Evolutionary conservation across 2,888 invertebrate genomes (phyloP).

Genomic region (Bimastos eiseni): DNA sequence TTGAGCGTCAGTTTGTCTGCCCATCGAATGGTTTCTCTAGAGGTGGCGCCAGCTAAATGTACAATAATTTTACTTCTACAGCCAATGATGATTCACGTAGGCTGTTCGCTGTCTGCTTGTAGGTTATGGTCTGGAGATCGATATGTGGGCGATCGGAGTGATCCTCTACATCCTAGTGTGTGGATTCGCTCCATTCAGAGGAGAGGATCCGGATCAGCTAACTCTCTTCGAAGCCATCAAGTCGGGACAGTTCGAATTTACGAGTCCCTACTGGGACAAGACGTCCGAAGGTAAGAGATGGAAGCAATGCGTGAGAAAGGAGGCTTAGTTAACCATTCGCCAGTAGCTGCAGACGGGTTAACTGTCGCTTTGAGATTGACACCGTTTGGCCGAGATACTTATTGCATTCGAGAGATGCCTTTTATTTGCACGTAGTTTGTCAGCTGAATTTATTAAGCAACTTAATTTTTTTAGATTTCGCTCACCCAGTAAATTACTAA

Average conservation of each 20-base stretch:
- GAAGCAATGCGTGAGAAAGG: too few relatives aligned
- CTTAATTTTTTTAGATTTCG: too few relatives aligned
- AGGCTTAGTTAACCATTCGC: neutral
- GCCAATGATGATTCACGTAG: too few relatives aligned
- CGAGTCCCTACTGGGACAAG: constrained; percentile 62
- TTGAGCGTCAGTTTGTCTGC: too few relatives aligned
- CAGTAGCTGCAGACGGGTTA: neutral
- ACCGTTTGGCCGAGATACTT: too few relatives aligned
- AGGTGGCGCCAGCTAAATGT: neutral
- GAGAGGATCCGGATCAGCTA: constrained; percentile 62
- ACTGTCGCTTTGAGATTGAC: neutral
- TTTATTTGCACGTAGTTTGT: too few relatives aligned
- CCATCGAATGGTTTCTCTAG: too few relatives aligned
- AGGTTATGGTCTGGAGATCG: constrained; percentile 65
- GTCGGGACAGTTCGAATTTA: constrained; percentile 62
- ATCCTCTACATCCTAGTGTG: constrained; percentile 65
- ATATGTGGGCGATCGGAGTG: constrained; percentile 66
- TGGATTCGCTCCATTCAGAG: constrained; percentile 66
- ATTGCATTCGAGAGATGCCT: too few relatives aligned
- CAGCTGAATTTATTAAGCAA: too few relatives aligned
- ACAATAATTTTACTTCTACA: too few relatives aligned
- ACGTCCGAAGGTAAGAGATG: constrained; percentile 57
- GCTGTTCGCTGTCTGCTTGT: neutral
- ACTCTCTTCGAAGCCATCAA: constrained; percentile 65
- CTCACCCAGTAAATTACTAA: too few relatives aligned